phyloP scores from a whole-genome alignment of 2,113 vertebrate species.

The Sinocyclocheilus grahami region DNA sequence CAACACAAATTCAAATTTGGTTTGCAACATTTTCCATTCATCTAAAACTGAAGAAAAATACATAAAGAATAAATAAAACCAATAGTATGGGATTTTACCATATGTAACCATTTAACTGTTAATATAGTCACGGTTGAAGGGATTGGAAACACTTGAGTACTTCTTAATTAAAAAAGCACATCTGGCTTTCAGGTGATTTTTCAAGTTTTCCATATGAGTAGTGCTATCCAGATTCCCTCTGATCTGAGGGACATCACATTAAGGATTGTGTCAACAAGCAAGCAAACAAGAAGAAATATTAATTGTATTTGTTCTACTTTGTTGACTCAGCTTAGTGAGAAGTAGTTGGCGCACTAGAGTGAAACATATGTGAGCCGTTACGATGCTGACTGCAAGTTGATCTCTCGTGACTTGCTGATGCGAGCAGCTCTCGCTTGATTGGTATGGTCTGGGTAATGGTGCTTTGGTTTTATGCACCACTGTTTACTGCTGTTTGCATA shows the following conservation, averaged over 20 bases:
- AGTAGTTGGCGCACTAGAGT: slow-evolving; percentile 19
- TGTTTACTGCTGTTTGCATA: slow-evolving; percentile 40
- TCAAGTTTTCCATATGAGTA: too few species aligned
- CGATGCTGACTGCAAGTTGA: neutral
- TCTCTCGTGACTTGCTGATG: slow-evolving; percentile 41
- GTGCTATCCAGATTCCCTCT: neutral
- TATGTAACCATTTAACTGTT: neutral
- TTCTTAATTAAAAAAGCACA: slow-evolving; percentile 2
- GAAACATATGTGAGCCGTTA: neutral
- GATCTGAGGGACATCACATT: neutral
- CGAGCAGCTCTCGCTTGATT: slow-evolving; percentile 40
- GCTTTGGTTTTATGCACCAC: slow-evolving; percentile 32
- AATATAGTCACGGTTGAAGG: neutral
- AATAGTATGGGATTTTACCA: neutral
- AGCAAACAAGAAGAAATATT: slow-evolving; percentile 19
- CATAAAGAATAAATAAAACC: neutral
- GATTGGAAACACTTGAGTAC: neutral
- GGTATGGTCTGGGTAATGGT: slow-evolving; percentile 44
- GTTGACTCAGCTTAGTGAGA: slow-evolving; percentile 29
- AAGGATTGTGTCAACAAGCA: slow-evolving; percentile 5
- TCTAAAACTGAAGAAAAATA: too few species aligned
- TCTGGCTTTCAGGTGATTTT: neutral
- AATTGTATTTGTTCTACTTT: slow-evolving; percentile 33
- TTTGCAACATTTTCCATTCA: too few species aligned
- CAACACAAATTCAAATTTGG: neutral